Evolutionary conservation across 2,797 vertebrate genomes (phyloP).

Genomic region (Fistularia tabacaria): DNA sequence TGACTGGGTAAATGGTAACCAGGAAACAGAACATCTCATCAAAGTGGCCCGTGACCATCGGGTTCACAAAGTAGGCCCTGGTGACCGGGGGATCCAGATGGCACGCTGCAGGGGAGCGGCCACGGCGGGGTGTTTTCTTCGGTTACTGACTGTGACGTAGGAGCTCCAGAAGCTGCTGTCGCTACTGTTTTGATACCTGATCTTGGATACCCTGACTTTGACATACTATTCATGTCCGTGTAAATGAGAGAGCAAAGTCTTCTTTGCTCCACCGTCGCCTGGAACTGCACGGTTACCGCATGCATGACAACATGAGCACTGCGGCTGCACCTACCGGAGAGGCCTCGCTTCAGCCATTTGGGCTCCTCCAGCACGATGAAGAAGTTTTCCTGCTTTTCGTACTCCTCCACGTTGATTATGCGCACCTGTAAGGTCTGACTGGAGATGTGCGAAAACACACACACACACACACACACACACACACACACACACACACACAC

Average conservation of each 20-base stretch:
- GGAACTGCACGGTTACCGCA: not conserved
- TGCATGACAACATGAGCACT: too few species aligned
- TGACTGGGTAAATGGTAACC: constrained; percentile 12
- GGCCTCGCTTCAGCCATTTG: constrained; percentile 87
- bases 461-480: constrained; percentile 3
- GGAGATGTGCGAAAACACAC: constrained; percentile 36
- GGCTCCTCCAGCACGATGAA: constrained; percentile 89
- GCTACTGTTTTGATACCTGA: constrained; percentile 53
- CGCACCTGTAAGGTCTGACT: constrained; percentile 86
- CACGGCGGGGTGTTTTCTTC: constrained; percentile 29
- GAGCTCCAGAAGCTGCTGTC: not conserved
- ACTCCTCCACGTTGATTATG: constrained; percentile 88
- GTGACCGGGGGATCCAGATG: constrained; percentile 4
- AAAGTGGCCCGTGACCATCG: too few species aligned
- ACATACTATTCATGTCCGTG: not conserved
- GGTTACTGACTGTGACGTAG: constrained; percentile 46
- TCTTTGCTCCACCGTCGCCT: not conserved
- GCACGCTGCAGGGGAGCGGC: too few species aligned
- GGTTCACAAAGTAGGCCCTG: constrained; percentile 5
- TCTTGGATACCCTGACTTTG: constrained; percentile 17
- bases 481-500: constrained; percentile 15
- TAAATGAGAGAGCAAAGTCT: constrained; percentile 2
- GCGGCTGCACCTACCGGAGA: constrained; percentile 86
- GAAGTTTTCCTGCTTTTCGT: constrained; percentile 93
- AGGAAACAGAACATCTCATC: too few species aligned